Base-by-base conservation (phyloP, 1,140 invertebrate species). In the Calosoma granatense region DNA sequence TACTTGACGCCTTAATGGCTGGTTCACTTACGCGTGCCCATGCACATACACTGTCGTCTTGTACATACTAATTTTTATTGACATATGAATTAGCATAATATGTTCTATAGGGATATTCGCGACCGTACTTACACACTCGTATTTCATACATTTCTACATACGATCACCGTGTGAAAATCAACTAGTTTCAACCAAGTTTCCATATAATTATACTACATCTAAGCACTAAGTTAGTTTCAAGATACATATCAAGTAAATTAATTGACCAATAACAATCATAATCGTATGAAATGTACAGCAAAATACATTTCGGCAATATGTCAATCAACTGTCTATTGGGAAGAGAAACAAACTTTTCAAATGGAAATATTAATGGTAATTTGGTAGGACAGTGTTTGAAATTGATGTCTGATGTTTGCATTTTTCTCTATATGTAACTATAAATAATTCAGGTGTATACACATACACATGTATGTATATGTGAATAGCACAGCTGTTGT, bases 401-500 rank as follows among this genome's bases (percentile, higher is more conserved):
- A 47, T 30, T 14, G 14, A 14, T 30, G n/a, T 14, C 26, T 4
- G 26, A 6, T 30, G 26, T 14, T 6, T 6, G 26, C 26, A 30
- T 30, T 30, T 30, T 30, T 30, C 26, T 30, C 26, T 6, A 11
- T 47, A 12, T 47, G 15, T 47, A 47, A 47, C 41, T 9, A 12
- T 47, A 47, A 47, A 47, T 47, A 47, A 47, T 47, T 6, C 9
- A 47, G 4, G 41, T 47, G 14, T 30, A 30, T 6, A 30, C 26
- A 30, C 26, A 30, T 14, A 30, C 26, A 30, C 26, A 30, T 30
- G n/a, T n/a, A n/a, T n/a, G n/a, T n/a, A n/a, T n/a, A n/a, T n/a
- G n/a, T n/a, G n/a, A n/a, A n/a, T n/a, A n/a, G n/a, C n/a, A n/a
- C 41, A 47, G 41, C 41, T 47, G 41, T 47, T 47, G 41, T 47